These are phyloP conservation scores for Manduca sexta DNA, from an alignment of 1,140 invertebrate genomes.

Conservation along the genomic window DNA sequence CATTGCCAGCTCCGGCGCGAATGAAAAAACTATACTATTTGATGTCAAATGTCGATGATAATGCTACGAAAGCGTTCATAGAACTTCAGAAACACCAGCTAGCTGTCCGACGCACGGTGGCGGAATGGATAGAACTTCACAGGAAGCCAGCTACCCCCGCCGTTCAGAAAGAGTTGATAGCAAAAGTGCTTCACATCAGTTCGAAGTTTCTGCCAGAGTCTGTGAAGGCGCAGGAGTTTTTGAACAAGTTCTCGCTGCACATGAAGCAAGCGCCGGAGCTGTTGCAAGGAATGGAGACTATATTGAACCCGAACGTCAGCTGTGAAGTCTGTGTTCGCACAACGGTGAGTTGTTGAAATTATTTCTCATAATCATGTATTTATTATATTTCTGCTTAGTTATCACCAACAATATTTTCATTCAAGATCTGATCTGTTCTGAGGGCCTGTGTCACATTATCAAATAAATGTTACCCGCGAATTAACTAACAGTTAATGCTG, in stretches of 20 bases:
- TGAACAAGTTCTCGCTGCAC: constrained; percentile 90
- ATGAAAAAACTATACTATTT: constrained; percentile 97
- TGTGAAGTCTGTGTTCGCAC: constrained; percentile 93
- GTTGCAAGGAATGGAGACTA: constrained; percentile 88
- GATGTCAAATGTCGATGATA: constrained; percentile 93
- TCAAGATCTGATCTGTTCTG: too few relatives aligned
- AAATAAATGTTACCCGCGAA: too few relatives aligned
- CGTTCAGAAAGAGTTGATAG: constrained; percentile 80
- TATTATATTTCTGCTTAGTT: too few relatives aligned
- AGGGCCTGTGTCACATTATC: too few relatives aligned
- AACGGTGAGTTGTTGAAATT: constrained; percentile 71
- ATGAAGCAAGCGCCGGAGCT: constrained; percentile 85
- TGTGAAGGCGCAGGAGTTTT: constrained; percentile 92
- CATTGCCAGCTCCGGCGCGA: constrained; percentile 86
- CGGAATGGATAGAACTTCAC: constrained; percentile 89
- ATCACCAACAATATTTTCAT: too few relatives aligned
- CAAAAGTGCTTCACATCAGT: constrained; percentile 70
- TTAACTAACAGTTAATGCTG: too few relatives aligned
- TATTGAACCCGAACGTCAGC: constrained; percentile 89
- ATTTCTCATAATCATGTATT: constrained; percentile 9
- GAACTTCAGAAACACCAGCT: constrained; percentile 95
- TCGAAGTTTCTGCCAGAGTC: constrained; percentile 90
- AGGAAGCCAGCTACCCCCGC: constrained; percentile 77
- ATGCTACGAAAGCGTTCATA: constrained; percentile 96
- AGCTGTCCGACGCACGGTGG: constrained; percentile 85